Evolutionary conservation across 2,797 vertebrate genomes (phyloP).

Genomic region (Anableps anableps): DNA sequence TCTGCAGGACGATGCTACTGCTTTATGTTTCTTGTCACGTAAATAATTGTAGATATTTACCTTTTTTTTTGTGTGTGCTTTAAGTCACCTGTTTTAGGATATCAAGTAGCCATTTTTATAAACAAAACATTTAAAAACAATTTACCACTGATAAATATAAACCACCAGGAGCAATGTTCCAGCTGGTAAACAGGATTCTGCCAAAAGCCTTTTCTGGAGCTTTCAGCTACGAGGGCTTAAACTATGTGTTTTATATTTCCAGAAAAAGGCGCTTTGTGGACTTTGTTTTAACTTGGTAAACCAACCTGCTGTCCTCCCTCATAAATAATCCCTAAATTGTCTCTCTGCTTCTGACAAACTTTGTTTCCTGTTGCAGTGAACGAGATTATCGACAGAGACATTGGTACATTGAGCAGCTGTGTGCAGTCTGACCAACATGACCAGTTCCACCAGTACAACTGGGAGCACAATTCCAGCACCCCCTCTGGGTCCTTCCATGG

Average conservation of each 20-base stretch:
- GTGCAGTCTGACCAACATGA: constrained; percentile 38
- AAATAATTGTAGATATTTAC: no score
- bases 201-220: not conserved
- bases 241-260: not conserved
- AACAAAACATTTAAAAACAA: no score
- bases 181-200: no score
- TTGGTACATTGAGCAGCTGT: constrained; percentile 77
- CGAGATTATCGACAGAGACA: constrained; percentile 95
- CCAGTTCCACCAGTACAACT: constrained; percentile 48
- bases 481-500: constrained; percentile 34
- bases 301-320: not conserved
- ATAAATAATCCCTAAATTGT: not conserved
- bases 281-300: not conserved
- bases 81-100: no score
- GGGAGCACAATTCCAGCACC: constrained; percentile 40
- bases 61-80: no score
- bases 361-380: constrained; percentile 83
- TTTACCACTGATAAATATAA: no score
- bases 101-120: no score
- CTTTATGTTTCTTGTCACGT: no score
- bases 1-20: no score
- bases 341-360: not conserved
- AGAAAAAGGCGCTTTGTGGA: no score
- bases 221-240: not conserved
- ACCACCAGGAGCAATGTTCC: no score